Evolutionary conservation across 2,797 vertebrate genomes (phyloP).

Genomic region (Silurus lanzhouensis): DNA sequence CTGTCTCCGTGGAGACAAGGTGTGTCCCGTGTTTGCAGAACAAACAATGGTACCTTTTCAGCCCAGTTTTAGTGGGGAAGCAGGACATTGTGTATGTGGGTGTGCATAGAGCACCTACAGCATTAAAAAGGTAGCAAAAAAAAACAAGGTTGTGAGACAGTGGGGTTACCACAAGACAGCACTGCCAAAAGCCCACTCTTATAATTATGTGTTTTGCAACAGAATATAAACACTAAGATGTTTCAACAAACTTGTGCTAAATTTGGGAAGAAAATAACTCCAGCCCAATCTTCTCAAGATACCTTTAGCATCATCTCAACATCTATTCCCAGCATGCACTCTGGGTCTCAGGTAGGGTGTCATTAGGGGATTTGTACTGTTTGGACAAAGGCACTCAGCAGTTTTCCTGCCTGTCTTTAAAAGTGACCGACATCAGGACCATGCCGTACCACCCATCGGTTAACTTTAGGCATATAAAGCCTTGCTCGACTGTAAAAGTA

Average conservation of each 20-base stretch:
- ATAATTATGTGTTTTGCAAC: constrained; percentile 34
- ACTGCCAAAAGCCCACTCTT: constrained; percentile 24
- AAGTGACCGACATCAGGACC: constrained; percentile 45
- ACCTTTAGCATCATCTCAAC: constrained; percentile 34
- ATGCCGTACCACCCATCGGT: constrained; percentile 1
- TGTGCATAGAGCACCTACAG: constrained; percentile 43
- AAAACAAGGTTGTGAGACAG: neutral
- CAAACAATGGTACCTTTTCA: constrained; percentile 95
- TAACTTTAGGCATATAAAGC: constrained; percentile 22
- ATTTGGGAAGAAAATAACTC: neutral
- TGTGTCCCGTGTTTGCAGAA: constrained; percentile 90
- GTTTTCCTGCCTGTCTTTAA: constrained; percentile 41
- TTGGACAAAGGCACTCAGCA: constrained; percentile 31
- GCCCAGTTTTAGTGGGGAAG: constrained; percentile 72
- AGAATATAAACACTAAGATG: neutral
- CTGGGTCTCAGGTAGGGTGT: constrained; percentile 45
- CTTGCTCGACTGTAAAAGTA: neutral
- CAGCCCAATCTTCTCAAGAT: constrained; percentile 25
- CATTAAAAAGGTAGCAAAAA: constrained; percentile 20
- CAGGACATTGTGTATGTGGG: constrained; percentile 79
- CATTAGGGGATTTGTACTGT: constrained; percentile 49
- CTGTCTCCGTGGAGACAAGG: constrained; percentile 84
- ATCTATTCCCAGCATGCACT: constrained; percentile 53
- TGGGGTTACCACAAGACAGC: constrained; percentile 23
- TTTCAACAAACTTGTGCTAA: constrained; percentile 22